Conservation (phyloP, 2,888 invertebrate genomes). For the Incurvaria masculella region DNA sequence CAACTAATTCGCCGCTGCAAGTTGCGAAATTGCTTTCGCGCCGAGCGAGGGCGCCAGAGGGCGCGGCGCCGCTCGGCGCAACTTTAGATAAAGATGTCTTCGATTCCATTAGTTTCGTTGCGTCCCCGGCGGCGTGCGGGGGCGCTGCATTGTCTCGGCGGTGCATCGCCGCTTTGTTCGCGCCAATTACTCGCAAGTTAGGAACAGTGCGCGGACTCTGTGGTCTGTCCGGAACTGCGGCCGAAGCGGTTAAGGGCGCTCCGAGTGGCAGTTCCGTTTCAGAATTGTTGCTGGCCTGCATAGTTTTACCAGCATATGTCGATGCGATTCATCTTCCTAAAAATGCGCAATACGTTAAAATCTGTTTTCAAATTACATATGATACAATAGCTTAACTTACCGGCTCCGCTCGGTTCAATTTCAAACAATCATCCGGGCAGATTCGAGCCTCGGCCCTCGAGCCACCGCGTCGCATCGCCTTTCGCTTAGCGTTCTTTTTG, state of each 20-base stretch:
- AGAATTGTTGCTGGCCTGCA: no score
- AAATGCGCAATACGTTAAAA: no score
- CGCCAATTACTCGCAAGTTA: conserved; percentile 24
- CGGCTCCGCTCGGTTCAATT: no score
- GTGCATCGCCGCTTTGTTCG: conserved; percentile 31
- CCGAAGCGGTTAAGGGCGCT: conserved; percentile 35
- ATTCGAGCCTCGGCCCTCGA: no score
- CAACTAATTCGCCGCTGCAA: background rate
- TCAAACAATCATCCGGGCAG: no score
- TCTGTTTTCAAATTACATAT: no score
- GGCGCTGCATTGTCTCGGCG: conserved; percentile 25
- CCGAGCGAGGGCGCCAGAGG: background rate
- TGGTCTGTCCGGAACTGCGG: conserved; percentile 24
- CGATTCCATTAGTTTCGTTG: conserved; percentile 25
- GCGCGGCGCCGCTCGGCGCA: no score
- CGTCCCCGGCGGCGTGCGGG: background rate
- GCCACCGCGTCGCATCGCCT: no score
- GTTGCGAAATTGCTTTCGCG: background rate
- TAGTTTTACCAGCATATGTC: no score
- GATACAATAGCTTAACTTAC: no score
- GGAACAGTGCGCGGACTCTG: conserved; percentile 13
- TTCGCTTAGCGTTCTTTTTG: no score
- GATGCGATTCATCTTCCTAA: no score
- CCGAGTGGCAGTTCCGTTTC: background rate
- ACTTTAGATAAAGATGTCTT: conserved; percentile 25